phyloP scores from a whole-genome alignment of 2,888 invertebrate species.

The Antitype chi region DNA sequence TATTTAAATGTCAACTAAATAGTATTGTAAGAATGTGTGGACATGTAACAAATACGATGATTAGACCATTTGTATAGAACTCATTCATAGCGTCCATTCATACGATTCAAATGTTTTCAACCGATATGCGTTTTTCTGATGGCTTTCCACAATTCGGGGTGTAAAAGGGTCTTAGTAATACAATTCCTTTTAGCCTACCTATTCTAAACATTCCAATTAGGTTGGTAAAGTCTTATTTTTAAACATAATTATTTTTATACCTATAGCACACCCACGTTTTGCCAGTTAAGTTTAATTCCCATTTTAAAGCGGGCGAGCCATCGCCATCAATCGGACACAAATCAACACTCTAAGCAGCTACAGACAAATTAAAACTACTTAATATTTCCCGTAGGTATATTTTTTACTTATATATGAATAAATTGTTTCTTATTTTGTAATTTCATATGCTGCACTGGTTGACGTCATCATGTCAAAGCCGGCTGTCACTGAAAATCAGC shows the following conservation, averaged over 20 bases:
- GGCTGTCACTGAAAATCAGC: no score
- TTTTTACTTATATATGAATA: not conserved
- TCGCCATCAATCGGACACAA: not conserved
- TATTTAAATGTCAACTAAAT: not conserved
- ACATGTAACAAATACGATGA: not conserved
- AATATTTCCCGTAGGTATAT: not conserved
- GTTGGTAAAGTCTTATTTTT: not conserved
- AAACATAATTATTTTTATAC: not conserved
- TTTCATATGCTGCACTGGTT: no score
- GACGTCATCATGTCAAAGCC: no score
- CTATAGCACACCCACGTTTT: not conserved
- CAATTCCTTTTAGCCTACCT: not conserved
- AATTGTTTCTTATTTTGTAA: no score
- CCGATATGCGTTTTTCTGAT: not conserved
- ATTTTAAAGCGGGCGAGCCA: not conserved
- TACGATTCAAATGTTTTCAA: slow-evolving; percentile 4
- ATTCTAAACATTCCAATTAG: not conserved
- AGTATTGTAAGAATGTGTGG: not conserved
- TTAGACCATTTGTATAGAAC: slow-evolving; percentile 5
- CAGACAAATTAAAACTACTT: not conserved
- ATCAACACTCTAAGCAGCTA: no score
- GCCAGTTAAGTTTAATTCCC: no score
- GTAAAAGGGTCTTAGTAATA: not conserved
- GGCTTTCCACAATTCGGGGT: not conserved
- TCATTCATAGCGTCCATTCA: slow-evolving; percentile 16